Evolutionary conservation across 2,113 vertebrate species (phyloP), one percentile per base, ranked within the genome.

Genomic region (Charadrius vociferus): DNA sequence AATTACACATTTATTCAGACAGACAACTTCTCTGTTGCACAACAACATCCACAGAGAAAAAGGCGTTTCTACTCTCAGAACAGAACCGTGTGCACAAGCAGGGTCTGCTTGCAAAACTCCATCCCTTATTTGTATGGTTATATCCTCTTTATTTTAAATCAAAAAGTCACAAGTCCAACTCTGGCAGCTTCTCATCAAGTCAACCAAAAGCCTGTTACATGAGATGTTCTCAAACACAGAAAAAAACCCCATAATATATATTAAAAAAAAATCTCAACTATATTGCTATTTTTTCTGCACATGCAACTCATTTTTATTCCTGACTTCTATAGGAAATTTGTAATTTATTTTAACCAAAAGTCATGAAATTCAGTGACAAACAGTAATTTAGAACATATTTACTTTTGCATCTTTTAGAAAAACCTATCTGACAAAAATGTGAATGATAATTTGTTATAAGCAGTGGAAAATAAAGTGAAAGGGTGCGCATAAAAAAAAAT

Each of bases 1-100:
- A 58, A 88, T 84, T 29, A 87, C 65, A 78, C 41, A 41, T 95
- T 97, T 92, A 95, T 94, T 95, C 49, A 78, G n/a, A 47, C 23
- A 62, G 15, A 80, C 49, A 86, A 79, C 53, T 86, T 68, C 50
- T 52, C 86, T 3, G 3, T 41, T 86, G 56, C 73, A 77, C 72
- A 81, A 65, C 36, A 24, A 79, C 24, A 62, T 29, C 10, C 5
- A 72, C 36, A 72, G 34, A 94, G 56, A 53, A 93, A 93, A 81
- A 68, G 23, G 39, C 3, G 0, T 47, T 83, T 75, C 82, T 88
- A 34, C 53, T 17, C 41, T 84, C 93, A 37, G 58, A 82, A 80
- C 74, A 88, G 43, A 86, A 49, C 36, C 34, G 52, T n/a, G 67
- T 23, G 49, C 24, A 70, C 27, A 53, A 86, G 68, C 65, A 91